Evolutionary conservation across 2,888 invertebrate species (phyloP), one percentile per base, ranked within the genome.

Genomic region (Athalia cordata): DNA sequence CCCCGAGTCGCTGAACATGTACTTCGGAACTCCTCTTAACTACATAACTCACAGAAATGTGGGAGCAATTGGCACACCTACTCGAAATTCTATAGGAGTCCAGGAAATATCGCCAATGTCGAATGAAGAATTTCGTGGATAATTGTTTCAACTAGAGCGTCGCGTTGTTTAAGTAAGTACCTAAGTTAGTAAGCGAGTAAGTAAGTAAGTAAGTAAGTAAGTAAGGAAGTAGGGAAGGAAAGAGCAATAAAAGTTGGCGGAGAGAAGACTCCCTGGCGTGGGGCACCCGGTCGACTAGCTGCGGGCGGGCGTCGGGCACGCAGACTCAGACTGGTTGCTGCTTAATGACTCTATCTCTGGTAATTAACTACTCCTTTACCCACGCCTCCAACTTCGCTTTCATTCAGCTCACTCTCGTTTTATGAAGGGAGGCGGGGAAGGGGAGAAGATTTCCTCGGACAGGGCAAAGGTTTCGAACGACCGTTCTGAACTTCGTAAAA

Each of bases 321-420:
- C 75, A 64, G 75, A 78, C 66, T 76, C 57, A 80, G 81, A 82
- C 81, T 80, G 81, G 82, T 82, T 82, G 79, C 80, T 77, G 79
- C 80, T 79, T 83, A 83, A 83, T 83, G 82, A 83, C 82, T 83
- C 82, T 82, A 83, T 83, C 82, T 80, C 82, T 81, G 80, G 82
- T 82, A 82, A 82, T 82, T 82, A 82, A 82, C 82, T 81, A 79
- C 80, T 79, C 81, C 67, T 76, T 78, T 76, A 79, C 75, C 74
- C 66, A 78, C 78, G 68, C 77, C 80, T 76, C 77, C 79, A 50
- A 77, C 76, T 77, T 78, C 74, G 50, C 67, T 78, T 78, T 78
- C 67, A 67, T 75, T 75, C 75, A 75, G 62, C 75, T 75, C 75
- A 64, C 61, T 62, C 75, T 75, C 75, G 75, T 50, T 75, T 64